phyloP scores from a whole-genome alignment of 2,113 vertebrate species.

The Semicossyphus pulcher region DNA sequence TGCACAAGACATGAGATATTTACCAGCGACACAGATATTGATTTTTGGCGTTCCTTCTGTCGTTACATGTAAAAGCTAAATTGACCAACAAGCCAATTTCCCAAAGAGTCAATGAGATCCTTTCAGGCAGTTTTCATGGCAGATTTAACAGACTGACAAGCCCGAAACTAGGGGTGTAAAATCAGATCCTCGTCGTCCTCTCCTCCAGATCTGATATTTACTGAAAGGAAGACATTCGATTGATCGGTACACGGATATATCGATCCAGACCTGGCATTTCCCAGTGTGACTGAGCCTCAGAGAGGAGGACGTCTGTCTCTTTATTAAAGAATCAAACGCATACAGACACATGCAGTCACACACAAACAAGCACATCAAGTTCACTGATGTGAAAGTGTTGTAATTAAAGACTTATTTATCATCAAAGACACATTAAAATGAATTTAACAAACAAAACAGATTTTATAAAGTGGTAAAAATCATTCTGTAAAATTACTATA shows the following conservation, averaged over 20 bases:
- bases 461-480: background rate
- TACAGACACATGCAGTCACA: background rate
- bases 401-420: too few relatives aligned
- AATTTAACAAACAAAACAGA: background rate
- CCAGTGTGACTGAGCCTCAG: background rate
- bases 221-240: background rate
- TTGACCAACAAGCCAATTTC: conserved; percentile 62
- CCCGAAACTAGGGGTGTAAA: background rate
- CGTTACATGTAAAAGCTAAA: conserved; percentile 62
- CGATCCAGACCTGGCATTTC: background rate
- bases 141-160: conserved; percentile 31
- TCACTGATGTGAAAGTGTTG: too few relatives aligned
- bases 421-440: background rate
- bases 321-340: conserved; percentile 13
- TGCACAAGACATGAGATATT: conserved; percentile 22
- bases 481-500: background rate
- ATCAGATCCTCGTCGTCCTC: background rate
- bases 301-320: background rate
- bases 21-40: conserved; percentile 37
- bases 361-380: too few relatives aligned
- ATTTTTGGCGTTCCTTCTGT: conserved; percentile 40
- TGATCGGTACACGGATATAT: background rate
- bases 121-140: conserved; percentile 51
- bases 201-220: background rate
- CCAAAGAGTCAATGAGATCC: conserved; percentile 39